Evolutionary conservation across 2,797 vertebrate species (phyloP), one percentile per base, ranked within the genome.

Genomic region (Tapirus indicus): DNA sequence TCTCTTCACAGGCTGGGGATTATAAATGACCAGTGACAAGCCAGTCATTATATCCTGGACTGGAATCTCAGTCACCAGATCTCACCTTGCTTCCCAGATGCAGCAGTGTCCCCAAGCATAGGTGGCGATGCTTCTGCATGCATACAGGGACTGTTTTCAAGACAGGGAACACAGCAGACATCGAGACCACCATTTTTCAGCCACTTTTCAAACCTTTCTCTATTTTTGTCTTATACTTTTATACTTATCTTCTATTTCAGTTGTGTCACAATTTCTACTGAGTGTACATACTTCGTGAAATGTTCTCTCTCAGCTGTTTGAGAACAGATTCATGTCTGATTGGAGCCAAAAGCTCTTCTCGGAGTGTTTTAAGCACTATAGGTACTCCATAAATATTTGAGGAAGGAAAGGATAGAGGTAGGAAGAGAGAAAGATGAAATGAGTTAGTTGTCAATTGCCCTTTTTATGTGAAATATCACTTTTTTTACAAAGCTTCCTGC

Each of bases 371-470:
- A 87, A 83, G 71, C 41, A 54, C 12, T 74, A 11, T 32, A 49
- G 62, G 16, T 71, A 83, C 47, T 95, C 64, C 38, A 80, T 44
- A 87, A 88, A 83, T 96, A 71, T 75, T 78, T 96, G 56, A 93
- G 49, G 44, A 88, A 84, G 32, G 17, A 35, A 94, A 62, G 72
- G 49, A 23, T 44, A 32, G n/a, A 92, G 29, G 58, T 69, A 72
- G 29, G 21, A 93, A 88, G 68, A 79, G 41, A 69, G 60, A 62
- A 80, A 89, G 68, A 80, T 35, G 54, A 95, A 69, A 83, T 68
- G 47, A 75, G 88, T 21, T 95, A 27, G 54, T 87, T 82, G 49
- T 85, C 68, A 62, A 17, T 78, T 86, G 21, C 7, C 44, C 64
- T 49, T 83, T 56, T 79, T 38, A 52, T 79, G 35, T 78, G 68